Percentiles rank a stretch among this genome's conserved stretches.
phyloP scores from a whole-genome alignment of 2,888 invertebrate genomes.

The Heliconius charithonia region DNA sequence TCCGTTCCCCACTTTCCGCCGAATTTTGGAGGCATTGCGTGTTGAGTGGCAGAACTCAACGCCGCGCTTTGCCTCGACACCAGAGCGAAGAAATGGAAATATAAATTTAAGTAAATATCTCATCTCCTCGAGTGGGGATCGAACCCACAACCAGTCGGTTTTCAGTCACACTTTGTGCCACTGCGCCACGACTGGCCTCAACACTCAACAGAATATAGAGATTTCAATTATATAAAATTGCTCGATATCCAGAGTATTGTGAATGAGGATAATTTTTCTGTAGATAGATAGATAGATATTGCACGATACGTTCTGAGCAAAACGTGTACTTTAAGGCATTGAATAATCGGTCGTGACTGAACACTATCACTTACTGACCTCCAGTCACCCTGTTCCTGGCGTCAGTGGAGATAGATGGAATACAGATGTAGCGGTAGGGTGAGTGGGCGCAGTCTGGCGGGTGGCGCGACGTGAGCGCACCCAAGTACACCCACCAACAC shows the following conservation, averaged over 20 bases:
- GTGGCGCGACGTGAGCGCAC: conserved; percentile 40
- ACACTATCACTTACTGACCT: conserved; percentile 55
- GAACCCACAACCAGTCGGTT: too few relatives aligned
- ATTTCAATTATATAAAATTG: conserved; percentile 25
- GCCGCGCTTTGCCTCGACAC: too few relatives aligned
- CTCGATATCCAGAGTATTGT: conserved; percentile 28
- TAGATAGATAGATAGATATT: conserved; percentile 36
- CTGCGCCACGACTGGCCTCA: too few relatives aligned
- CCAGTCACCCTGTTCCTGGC: conserved; percentile 54
- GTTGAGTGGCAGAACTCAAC: too few relatives aligned
- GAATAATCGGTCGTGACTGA: conserved; percentile 53
- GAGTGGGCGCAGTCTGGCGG: conserved; percentile 54
- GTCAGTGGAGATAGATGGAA: conserved; percentile 54
- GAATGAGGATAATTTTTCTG: conserved; percentile 39
- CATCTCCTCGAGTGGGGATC: too few relatives aligned
- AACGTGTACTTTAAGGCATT: conserved; percentile 50
- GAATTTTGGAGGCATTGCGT: too few relatives aligned
- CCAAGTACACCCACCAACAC: conserved; percentile 53
- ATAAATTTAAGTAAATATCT: too few relatives aligned
- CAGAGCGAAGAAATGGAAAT: too few relatives aligned
- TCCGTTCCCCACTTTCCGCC: too few relatives aligned
- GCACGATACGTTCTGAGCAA: conserved; percentile 36
- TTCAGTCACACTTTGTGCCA: too few relatives aligned
- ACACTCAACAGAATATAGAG: conserved; percentile 21
- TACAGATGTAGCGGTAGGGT: conserved; percentile 47